A percentile compares a stretch with the other conserved stretches of the same genome.
Conservation (phyloP, 2,797 vertebrate genomes). For the Protonibea diacanthus region DNA sequence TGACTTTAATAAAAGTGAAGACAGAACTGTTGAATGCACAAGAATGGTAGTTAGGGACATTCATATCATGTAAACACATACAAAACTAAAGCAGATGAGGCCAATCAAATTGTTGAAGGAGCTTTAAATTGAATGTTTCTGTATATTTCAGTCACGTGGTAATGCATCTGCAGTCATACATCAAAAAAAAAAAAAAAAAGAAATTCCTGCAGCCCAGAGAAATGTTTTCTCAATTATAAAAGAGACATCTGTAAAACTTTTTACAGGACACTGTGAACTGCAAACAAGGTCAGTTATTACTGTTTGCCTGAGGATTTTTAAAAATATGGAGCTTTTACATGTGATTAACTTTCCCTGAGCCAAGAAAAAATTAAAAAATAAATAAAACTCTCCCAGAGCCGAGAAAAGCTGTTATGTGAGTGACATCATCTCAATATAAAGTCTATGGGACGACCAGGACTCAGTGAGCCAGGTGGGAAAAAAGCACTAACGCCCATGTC, state of each 20-base stretch:
- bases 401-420: background rate
- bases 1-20: slow-evolving; percentile 30
- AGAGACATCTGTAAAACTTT: background rate
- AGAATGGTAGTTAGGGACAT: slow-evolving; percentile 16
- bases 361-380: background rate
- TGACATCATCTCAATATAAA: background rate
- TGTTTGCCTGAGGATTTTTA: background rate
- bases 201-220: background rate
- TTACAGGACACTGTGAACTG: background rate
- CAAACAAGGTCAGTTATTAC: slow-evolving; percentile 4
- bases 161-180: background rate
- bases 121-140: background rate
- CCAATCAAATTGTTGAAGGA: background rate
- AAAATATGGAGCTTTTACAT: background rate
- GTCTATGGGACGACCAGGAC: background rate
- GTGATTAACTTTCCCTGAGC: background rate
- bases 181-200: background rate
- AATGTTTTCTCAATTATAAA: background rate
- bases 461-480: background rate
- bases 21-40: slow-evolving; percentile 9
- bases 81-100: background rate
- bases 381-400: background rate
- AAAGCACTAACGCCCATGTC: background rate
- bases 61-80: background rate
- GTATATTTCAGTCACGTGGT: background rate